phyloP scores from a whole-genome alignment of 2,888 invertebrate genomes.

The Drosophila kambysellisi region DNA sequence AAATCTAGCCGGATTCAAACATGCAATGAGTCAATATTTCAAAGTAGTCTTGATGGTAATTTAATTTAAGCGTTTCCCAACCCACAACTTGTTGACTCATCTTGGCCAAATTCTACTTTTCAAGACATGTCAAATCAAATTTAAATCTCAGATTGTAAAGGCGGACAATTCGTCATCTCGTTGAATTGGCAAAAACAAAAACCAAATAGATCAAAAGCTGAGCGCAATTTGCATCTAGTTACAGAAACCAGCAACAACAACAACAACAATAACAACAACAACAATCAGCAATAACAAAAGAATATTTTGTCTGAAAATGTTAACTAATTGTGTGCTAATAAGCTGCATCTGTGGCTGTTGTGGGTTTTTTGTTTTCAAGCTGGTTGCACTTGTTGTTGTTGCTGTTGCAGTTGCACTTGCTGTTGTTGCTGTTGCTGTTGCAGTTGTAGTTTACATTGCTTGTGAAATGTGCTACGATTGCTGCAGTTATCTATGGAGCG shows the following conservation, averaged over 20 bases:
- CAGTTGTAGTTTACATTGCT: constrained; percentile 35
- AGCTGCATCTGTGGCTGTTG: constrained; percentile 40
- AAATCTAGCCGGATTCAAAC: neutral
- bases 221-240: constrained; percentile 58
- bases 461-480: constrained; percentile 61
- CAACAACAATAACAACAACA: constrained; percentile 33
- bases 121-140: constrained; percentile 45
- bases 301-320: constrained; percentile 50
- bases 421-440: constrained; percentile 6
- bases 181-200: constrained; percentile 13
- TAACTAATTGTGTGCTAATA: constrained; percentile 75
- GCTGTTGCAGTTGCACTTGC: neutral
- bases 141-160: constrained; percentile 36
- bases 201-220: constrained; percentile 48
- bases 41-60: constrained; percentile 1
- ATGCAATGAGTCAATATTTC: neutral
- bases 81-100: constrained; percentile 35
- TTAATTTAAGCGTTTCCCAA: neutral
- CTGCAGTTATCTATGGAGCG: constrained; percentile 38
- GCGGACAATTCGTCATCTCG: constrained; percentile 48
- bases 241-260: constrained; percentile 30
- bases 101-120: constrained; percentile 33
- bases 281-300: constrained; percentile 40
- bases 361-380: constrained; percentile 6
- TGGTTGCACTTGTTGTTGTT: neutral